Conservation (phyloP, 2,888 invertebrate species). For the Cheilosia urbana region DNA sequence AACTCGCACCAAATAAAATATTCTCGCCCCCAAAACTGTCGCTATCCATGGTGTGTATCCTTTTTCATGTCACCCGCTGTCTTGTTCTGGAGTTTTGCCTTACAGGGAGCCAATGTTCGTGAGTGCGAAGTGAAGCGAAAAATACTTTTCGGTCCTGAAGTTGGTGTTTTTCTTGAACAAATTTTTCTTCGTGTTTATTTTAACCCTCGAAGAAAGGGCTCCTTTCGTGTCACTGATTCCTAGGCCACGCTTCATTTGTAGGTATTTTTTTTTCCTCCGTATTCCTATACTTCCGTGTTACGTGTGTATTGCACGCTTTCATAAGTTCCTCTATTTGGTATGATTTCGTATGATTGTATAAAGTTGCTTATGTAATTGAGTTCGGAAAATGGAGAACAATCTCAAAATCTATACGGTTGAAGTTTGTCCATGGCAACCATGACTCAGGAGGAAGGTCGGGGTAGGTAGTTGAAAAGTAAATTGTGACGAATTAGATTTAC, state of each 20-base stretch:
- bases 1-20: slow-evolving; percentile 15
- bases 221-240: slow-evolving; percentile 5
- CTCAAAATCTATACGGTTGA: neutral
- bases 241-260: slow-evolving; percentile 5
- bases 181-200: neutral
- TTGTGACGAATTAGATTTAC: slow-evolving; percentile 5
- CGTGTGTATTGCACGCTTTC: slow-evolving; percentile 12
- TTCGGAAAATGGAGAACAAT: slow-evolving; percentile 12
- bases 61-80: neutral
- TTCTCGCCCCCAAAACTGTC: slow-evolving; percentile 2
- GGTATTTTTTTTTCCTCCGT: neutral
- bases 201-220: neutral
- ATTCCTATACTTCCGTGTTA: slow-evolving; percentile 8
- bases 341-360: neutral
- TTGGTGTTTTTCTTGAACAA: slow-evolving; percentile 13
- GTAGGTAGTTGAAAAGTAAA: neutral
- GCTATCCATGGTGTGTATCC: neutral
- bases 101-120: neutral
- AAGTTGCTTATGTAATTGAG: slow-evolving; percentile 17
- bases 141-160: slow-evolving; percentile 34
- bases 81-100: neutral
- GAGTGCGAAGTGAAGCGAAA: slow-evolving; percentile 36
- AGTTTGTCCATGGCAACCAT: neutral
- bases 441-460: neutral
- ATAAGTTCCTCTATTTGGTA: slow-evolving; percentile 14